Base-by-base conservation (phyloP, 2,113 vertebrate species). In the Semicossyphus pulcher region DNA sequence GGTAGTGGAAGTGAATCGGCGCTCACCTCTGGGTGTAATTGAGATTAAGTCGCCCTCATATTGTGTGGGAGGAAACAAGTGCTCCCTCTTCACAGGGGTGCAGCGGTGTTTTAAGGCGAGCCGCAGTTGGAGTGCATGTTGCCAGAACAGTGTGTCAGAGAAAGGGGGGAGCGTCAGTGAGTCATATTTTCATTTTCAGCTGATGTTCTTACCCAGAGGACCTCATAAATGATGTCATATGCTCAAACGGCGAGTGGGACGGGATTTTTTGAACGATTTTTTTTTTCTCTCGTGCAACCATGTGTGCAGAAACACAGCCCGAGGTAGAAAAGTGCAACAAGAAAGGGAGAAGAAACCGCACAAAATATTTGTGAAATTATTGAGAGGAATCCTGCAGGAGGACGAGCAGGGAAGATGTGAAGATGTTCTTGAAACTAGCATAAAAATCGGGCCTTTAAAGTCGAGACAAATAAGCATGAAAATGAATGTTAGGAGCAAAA, bases 21-120 rank as follows among this genome's bases (percentile, higher is more conserved):
- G 74, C 29, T 83, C 80, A 77, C 86, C 84, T 80, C 86, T 53
- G 80, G 72, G 72, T 88, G 76, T 83, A 77, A 86, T 72, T 74
- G 80, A 85, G 78, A 80, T 80, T 8, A 81, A 83, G 88, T 81
- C 45, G n/a, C 48, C 65, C 66, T 73, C 21, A 3, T 49, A 52
- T 58, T 76, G 76, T 45, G 81, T 78, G 81, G 88, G 87, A 79
- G 78, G 85, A 60, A 80, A 70, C 77, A 28, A 76, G 78, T 36
- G 58, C 67, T 73, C 77, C 66, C 62, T 61, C 69, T 63, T 26
- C 53, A 52, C 39, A 42, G 4, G 81, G 76, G 64, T 28, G 85
- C 70, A 78, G 83, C 71, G 15, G 80, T 61, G 7, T 80, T 83
- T 78, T 54, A 54, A 76, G 81, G 69, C 78, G 31, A 88, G 83